Percentiles rank a stretch among this genome's conserved stretches.
These are phyloP conservation scores for Ceratina australensis DNA, from an alignment of 1,140 invertebrate species.

Conservation along the genomic window DNA sequence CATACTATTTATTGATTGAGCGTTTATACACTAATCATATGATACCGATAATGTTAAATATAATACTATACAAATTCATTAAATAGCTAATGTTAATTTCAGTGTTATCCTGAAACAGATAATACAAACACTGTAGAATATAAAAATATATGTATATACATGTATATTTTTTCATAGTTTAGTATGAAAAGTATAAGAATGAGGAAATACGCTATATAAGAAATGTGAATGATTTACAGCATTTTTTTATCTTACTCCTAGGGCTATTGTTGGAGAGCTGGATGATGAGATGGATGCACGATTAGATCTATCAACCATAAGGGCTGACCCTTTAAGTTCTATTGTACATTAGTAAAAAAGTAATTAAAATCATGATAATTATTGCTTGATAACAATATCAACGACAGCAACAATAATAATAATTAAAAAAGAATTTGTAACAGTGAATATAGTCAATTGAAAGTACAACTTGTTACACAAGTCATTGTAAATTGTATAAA, in stretches of 20 bases:
- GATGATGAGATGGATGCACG: slow-evolving; percentile 94
- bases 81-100: slow-evolving; percentile 6
- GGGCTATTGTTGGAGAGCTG: slow-evolving; percentile 94
- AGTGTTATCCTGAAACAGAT: slow-evolving; percentile 7
- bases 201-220: background rate
- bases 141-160: slow-evolving; percentile 27
- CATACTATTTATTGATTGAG: no score
- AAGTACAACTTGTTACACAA: slow-evolving; percentile 47
- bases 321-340: slow-evolving; percentile 93
- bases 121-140: slow-evolving; percentile 7
- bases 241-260: slow-evolving; percentile 75
- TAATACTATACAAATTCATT: background rate
- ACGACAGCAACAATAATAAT: slow-evolving; percentile 25
- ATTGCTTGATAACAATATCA: slow-evolving; percentile 26
- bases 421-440: slow-evolving; percentile 33
- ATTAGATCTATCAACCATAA: slow-evolving; percentile 90
- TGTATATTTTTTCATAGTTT: background rate
- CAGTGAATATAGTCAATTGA: slow-evolving; percentile 32
- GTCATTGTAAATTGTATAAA: slow-evolving; percentile 52
- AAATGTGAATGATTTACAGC: slow-evolving; percentile 9
- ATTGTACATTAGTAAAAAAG: slow-evolving; percentile 85
- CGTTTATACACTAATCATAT: background rate
- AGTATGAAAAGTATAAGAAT: slow-evolving; percentile 16
- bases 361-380: slow-evolving; percentile 15
- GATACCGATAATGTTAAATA: background rate